A percentile compares a stretch with the other conserved stretches of the same genome.
These are phyloP conservation scores for Ceratoteleas bidentatus DNA, from an alignment of 1,140 invertebrate genomes.

Conservation along the genomic window DNA sequence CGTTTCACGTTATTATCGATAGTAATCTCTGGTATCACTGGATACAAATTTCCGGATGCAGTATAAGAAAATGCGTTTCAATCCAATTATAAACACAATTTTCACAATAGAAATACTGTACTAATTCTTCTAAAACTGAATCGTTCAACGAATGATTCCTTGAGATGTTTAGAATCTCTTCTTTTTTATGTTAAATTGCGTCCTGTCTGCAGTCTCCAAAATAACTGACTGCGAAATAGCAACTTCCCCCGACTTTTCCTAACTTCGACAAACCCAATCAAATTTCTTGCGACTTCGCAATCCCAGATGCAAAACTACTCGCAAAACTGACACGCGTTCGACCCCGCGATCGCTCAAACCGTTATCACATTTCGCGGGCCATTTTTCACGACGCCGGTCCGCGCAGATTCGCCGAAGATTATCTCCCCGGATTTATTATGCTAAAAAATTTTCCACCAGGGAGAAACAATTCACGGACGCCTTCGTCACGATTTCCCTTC, in stretches of 20 bases:
- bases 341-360: slow-evolving; percentile 5
- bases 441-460: slow-evolving; percentile 45
- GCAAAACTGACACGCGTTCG: no score
- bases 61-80: neutral
- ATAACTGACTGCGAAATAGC: slow-evolving; percentile 1
- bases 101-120: no score
- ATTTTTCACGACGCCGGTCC: slow-evolving; percentile 18
- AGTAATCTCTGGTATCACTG: neutral
- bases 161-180: no score
- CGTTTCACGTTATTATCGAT: slow-evolving; percentile 13
- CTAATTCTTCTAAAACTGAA: no score
- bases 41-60: no score
- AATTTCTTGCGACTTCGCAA: no score
- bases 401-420: slow-evolving; percentile 40
- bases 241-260: no score
- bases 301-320: no score
- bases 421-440: slow-evolving; percentile 52
- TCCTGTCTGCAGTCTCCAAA: neutral
- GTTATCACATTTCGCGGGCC: slow-evolving; percentile 17
- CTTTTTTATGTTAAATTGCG: no score
- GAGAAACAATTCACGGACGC: slow-evolving; percentile 51
- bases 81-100: neutral
- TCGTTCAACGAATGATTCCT: no score
- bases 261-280: neutral
- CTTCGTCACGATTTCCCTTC: slow-evolving; percentile 37